A percentile compares a stretch with the other conserved stretches of the same genome.
Evolutionary conservation across 2,797 vertebrate genomes (phyloP).

Genomic region (Hylomyscus alleni): DNA sequence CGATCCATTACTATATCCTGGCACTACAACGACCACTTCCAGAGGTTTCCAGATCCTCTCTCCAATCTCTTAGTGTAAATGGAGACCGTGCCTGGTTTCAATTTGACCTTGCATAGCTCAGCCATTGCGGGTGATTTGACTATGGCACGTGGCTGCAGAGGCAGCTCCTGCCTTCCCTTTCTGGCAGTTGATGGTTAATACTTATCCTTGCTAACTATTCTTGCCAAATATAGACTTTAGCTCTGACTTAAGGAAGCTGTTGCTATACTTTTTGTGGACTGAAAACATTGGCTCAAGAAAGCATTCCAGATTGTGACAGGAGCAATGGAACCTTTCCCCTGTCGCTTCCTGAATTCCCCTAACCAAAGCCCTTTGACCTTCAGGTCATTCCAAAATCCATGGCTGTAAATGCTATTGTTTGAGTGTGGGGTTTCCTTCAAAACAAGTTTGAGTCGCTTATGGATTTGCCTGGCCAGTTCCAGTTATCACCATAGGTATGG

Average conservation of each 20-base stretch:
- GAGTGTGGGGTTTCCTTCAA: background rate
- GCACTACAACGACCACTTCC: background rate
- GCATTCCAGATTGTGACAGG: slow-evolving; percentile 22
- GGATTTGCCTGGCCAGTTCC: background rate
- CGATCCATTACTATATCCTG: background rate
- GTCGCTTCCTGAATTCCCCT: slow-evolving; percentile 58
- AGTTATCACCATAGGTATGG: rapidly evolving
- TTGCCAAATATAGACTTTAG: slow-evolving; percentile 48
- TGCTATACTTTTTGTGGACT: slow-evolving; percentile 54
- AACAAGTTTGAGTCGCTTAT: background rate
- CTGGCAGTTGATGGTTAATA: background rate
- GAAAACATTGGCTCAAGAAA: slow-evolving; percentile 59
- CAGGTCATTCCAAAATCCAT: background rate
- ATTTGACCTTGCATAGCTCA: background rate
- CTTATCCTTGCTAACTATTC: background rate
- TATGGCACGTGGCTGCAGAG: background rate
- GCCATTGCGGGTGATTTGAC: background rate
- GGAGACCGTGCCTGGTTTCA: background rate
- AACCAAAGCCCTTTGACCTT: slow-evolving; percentile 50
- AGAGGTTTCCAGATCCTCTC: background rate
- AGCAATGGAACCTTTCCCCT: slow-evolving; percentile 13
- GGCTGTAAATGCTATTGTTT: background rate
- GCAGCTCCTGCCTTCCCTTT: background rate
- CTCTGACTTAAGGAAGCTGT: slow-evolving; percentile 54
- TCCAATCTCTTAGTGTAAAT: background rate